These are phyloP conservation scores for Papilio aristodemus DNA, from an alignment of 1,140 invertebrate genomes.

Conservation along the genomic window DNA sequence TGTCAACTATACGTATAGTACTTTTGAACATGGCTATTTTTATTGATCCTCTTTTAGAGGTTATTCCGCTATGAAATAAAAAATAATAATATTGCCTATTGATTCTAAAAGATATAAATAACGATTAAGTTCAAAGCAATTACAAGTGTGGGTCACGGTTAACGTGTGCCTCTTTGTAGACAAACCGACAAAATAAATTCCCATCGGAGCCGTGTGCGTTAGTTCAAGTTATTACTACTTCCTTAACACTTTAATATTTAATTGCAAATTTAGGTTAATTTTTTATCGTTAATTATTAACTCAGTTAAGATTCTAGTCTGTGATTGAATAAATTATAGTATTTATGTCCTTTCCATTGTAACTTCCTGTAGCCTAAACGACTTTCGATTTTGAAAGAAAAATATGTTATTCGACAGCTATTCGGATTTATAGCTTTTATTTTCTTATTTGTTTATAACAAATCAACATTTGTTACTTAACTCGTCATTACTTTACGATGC, in stretches of 20 bases:
- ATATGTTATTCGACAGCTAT: too few relatives aligned
- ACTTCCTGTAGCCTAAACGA: too few relatives aligned
- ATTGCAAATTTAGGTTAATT: background rate
- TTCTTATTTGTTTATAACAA: too few relatives aligned
- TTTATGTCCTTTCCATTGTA: too few relatives aligned
- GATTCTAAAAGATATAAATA: constrained; percentile 1
- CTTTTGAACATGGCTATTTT: too few relatives aligned
- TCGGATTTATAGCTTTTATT: too few relatives aligned
- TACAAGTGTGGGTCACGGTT: background rate
- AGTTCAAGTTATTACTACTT: background rate
- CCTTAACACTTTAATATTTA: background rate
- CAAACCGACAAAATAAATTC: background rate
- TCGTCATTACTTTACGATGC: background rate
- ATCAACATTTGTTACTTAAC: background rate
- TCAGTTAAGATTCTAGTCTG: too few relatives aligned
- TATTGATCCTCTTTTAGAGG: background rate
- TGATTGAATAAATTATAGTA: too few relatives aligned
- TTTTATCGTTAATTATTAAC: too few relatives aligned
- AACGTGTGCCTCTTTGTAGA: background rate
- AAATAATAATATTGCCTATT: background rate
- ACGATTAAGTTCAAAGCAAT: background rate
- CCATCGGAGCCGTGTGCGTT: background rate
- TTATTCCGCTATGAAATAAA: constrained; percentile 1
- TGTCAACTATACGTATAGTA: too few relatives aligned
- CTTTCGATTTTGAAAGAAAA: too few relatives aligned